Conservation (phyloP, 2,113 vertebrate species). For the Alexandromys fortis region DNA sequence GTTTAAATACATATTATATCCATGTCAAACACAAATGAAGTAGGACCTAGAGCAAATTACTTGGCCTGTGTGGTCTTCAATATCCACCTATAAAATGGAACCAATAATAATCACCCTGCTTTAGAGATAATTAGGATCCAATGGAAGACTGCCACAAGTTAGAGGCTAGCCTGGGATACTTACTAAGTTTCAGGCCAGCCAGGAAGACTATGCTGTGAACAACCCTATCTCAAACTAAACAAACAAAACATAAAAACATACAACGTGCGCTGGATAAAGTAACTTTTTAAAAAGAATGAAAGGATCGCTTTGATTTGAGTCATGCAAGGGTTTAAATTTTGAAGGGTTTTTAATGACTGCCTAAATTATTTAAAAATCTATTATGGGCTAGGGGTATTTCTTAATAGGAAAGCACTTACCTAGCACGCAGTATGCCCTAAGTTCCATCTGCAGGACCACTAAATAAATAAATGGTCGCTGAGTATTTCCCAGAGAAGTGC, state of each 20-base stretch:
- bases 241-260: background rate
- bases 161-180: background rate
- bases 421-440: background rate
- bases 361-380: conserved; percentile 25
- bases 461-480: background rate
- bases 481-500: background rate
- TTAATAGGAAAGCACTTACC: background rate
- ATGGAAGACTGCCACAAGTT: background rate
- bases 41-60: background rate
- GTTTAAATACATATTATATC: background rate
- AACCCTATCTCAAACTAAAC: background rate
- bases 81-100: conserved; percentile 9
- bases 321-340: background rate
- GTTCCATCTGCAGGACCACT: background rate
- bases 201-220: background rate
- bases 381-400: background rate
- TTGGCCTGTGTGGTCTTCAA: background rate
- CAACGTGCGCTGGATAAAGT: background rate
- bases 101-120: background rate
- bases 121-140: background rate
- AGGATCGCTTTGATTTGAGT: background rate
- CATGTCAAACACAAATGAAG: conserved; percentile 19
- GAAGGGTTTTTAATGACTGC: background rate
- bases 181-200: background rate
- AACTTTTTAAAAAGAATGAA: background rate